A percentile compares a stretch with the other conserved stretches of the same genome.
phyloP scores from a whole-genome alignment of 2,797 vertebrate genomes.

The Eleutherodactylus coqui region DNA sequence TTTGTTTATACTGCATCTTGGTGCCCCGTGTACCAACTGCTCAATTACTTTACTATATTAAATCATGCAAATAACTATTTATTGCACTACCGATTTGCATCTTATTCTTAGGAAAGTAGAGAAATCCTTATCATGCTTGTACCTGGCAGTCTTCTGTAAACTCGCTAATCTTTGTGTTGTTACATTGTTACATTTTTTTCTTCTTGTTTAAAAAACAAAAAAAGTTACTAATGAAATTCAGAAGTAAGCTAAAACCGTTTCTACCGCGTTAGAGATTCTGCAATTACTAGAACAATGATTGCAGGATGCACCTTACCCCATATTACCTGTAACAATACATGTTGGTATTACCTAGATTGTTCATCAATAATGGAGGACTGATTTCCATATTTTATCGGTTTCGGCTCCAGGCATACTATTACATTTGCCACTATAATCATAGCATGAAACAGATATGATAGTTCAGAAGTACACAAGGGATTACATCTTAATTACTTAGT shows the following conservation, averaged over 20 bases:
- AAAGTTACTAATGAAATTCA: background rate
- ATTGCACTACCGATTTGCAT: background rate
- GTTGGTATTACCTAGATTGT: too few relatives aligned
- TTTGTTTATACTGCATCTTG: background rate
- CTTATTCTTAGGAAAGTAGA: too few relatives aligned
- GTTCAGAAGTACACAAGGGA: too few relatives aligned
- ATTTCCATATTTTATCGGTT: too few relatives aligned
- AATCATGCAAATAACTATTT: conserved; percentile 16
- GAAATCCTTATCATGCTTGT: background rate
- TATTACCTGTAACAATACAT: too few relatives aligned
- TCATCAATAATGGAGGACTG: too few relatives aligned
- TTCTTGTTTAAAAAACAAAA: background rate
- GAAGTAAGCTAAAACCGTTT: background rate
- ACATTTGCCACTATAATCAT: too few relatives aligned
- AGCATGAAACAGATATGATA: too few relatives aligned
- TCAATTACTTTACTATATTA: background rate
- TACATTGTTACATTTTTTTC: background rate
- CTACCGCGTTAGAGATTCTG: background rate
- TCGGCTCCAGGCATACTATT: too few relatives aligned
- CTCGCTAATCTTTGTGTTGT: background rate
- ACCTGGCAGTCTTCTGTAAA: background rate
- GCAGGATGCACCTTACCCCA: too few relatives aligned
- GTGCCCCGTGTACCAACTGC: background rate
- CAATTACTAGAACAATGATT: too few relatives aligned
- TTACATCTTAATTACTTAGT: too few relatives aligned